These are phyloP conservation scores for Pseudopodoces humilis DNA, from an alignment of 2,113 vertebrate species.

Conservation along the genomic window DNA sequence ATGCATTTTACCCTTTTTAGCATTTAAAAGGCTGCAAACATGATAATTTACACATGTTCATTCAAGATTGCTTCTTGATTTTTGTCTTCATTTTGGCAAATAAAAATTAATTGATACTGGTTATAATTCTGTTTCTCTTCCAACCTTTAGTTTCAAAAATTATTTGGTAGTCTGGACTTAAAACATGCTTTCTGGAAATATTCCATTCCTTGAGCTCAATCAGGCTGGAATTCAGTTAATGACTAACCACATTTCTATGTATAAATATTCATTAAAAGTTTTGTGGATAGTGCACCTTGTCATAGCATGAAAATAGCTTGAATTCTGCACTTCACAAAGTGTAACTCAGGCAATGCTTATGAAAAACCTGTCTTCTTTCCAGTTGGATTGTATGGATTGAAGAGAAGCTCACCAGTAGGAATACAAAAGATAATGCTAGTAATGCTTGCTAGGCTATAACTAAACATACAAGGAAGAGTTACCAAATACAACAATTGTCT, in stretches of 20 bases:
- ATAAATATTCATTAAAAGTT: neutral
- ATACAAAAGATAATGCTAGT: neutral
- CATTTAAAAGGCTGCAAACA: neutral
- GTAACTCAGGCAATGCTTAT: neutral
- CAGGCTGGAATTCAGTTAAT: neutral
- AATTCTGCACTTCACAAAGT: neutral
- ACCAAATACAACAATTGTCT: neutral
- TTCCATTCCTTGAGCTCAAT: neutral
- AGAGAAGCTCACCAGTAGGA: neutral
- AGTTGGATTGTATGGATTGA: neutral
- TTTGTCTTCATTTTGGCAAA: neutral
- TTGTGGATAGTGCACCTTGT: neutral
- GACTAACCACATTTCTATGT: neutral
- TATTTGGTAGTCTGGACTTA: neutral
- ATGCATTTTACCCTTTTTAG: neutral
- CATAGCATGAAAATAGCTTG: neutral
- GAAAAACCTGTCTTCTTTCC: neutral
- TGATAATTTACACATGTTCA: neutral
- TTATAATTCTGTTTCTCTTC: neutral
- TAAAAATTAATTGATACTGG: neutral
- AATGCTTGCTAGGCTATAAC: neutral
- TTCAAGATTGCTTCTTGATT: neutral
- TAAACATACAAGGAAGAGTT: neutral
- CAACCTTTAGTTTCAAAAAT: neutral
- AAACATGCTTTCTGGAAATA: neutral